Conservation (phyloP, 1,140 invertebrate genomes). For the Apis mellifera region DNA sequence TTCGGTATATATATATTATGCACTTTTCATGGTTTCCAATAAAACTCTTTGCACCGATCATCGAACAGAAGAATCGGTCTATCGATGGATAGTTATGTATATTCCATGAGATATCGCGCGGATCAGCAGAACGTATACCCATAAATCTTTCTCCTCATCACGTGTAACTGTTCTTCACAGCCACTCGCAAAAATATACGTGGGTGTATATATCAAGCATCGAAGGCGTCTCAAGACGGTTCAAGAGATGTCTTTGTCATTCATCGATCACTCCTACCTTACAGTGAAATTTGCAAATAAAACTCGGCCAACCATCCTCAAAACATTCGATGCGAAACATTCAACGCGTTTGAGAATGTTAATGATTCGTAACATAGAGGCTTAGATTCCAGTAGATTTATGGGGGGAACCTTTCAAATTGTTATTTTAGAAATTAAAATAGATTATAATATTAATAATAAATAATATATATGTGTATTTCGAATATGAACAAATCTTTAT, state of each 20-base stretch:
- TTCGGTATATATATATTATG: conserved; percentile 48
- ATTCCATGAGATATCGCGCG: conserved; percentile 35
- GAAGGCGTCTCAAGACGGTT: conserved; percentile 38
- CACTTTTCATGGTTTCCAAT: conserved; percentile 57
- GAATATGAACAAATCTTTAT: no score
- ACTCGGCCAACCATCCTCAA: background rate
- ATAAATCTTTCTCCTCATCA: conserved; percentile 52
- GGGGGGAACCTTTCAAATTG: no score
- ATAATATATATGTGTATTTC: no score
- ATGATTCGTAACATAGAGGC: background rate
- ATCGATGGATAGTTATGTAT: conserved; percentile 23
- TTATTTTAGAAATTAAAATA: no score
- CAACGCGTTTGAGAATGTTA: background rate
- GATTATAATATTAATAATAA: no score
- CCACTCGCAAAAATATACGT: conserved; percentile 27
- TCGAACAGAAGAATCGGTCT: conserved; percentile 12
- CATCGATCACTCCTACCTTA: conserved; percentile 51
- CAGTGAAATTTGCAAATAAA: conserved; percentile 39
- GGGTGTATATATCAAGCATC: conserved; percentile 33
- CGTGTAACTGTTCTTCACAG: conserved; percentile 45
- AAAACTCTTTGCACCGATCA: conserved; percentile 53
- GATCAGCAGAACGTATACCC: conserved; percentile 30
- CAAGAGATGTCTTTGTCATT: conserved; percentile 48
- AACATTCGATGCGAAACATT: background rate
- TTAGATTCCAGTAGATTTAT: background rate